phyloP scores from a whole-genome alignment of 2,888 invertebrate genomes.

The Meandrusa payeni region DNA sequence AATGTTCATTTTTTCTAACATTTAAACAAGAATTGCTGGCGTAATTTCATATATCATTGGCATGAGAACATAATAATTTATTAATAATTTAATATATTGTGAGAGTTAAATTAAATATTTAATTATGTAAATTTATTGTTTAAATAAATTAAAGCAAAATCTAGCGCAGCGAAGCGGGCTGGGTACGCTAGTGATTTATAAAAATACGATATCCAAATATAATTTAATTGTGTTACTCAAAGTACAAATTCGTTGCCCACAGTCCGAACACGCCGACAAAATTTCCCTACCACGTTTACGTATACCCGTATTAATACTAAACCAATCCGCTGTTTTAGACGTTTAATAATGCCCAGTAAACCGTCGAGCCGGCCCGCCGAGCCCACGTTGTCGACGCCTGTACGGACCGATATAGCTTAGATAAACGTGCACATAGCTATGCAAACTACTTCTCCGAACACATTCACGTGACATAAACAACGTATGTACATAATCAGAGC shows the following conservation, averaged over 20 bases:
- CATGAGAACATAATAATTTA: too few species aligned
- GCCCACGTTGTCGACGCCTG: constrained; percentile 46
- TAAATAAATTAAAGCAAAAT: too few species aligned
- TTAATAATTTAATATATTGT: too few species aligned
- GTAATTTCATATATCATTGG: too few species aligned
- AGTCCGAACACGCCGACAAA: constrained; percentile 1
- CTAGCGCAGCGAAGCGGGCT: too few species aligned
- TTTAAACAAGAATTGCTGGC: too few species aligned
- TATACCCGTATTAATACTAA: constrained; percentile 8
- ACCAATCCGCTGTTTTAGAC: constrained; percentile 43
- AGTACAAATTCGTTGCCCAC: too few species aligned
- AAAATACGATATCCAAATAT: too few species aligned
- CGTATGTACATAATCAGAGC: constrained; percentile 34
- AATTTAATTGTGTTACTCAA: not conserved
- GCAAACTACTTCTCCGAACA: constrained; percentile 60
- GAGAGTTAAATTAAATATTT: too few species aligned
- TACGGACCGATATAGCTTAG: constrained; percentile 65
- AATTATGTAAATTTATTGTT: too few species aligned
- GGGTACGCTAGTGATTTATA: too few species aligned
- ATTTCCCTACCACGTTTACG: constrained; percentile 21
- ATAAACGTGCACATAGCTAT: constrained; percentile 73
- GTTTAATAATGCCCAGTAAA: constrained; percentile 46
- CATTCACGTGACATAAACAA: constrained; percentile 31
- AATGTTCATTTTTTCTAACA: too few species aligned
- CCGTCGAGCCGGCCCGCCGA: constrained; percentile 46